Evolutionary conservation across 2,888 invertebrate genomes (phyloP), one percentile per base, ranked within the genome.

Genomic region (Andricus quercusramuli): DNA sequence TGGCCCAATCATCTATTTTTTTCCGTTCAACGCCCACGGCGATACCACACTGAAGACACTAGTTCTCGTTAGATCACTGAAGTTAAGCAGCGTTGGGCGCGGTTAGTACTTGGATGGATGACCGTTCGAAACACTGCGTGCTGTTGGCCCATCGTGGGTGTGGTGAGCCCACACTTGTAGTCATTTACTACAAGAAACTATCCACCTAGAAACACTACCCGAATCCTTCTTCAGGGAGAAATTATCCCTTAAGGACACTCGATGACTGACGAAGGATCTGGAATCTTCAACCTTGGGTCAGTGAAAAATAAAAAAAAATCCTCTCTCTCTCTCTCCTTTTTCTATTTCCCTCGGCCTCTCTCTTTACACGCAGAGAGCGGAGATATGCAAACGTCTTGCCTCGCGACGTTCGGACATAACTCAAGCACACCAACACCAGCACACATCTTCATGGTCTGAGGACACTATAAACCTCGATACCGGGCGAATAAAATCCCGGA

Each of bases 391-490:
- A 91, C 89, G 90, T 92, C 90, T 89, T 86, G 88, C 85, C 87
- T 85, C 83, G 81, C 88, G 91, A 91, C 90, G 90, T 87, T 86
- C 87, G 89, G 84, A 88, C 89, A 91, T 92, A 92, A 92, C 88
- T 92, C 91, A 90, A 85, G 83, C 87, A 90, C 89, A 90, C 87
- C 83, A 87, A 89, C 82, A 81, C 74, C 68, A 83, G 82, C 86
- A 88, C 88, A 87, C 89, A 83, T 79, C 70, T 79, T 70, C 77
- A 77, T 82, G 81, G 78, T 83, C 87, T 88, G 90, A 91, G 89
- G 91, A 92, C 91, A 90, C 92, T 91, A 92, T 92, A 92, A 92
- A 92, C 91, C 90, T 90, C 91, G 91, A 92, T 92, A 92, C 91
- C 89, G 89, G 88, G 88, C 89, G 89, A 92, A 92, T 92, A 92